Percentiles rank a stretch among this genome's conserved stretches.
Conservation (phyloP, 2,797 vertebrate species). For the Ciconia nigra region DNA sequence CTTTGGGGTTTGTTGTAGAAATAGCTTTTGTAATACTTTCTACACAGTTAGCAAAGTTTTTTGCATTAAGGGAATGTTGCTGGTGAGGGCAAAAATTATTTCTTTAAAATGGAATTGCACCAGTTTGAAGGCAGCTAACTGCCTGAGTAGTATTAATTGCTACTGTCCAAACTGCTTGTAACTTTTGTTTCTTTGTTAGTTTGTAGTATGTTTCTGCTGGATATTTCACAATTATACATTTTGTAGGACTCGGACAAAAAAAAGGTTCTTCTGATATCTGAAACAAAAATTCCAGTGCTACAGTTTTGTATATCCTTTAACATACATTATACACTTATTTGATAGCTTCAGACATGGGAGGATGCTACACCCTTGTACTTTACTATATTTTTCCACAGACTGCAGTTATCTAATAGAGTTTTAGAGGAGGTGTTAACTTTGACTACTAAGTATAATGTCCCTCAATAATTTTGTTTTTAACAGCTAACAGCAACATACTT, state of each 20-base stretch:
- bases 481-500: background rate
- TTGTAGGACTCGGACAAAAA: background rate
- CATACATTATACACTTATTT: background rate
- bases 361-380: background rate
- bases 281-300: background rate
- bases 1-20: background rate
- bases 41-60: background rate
- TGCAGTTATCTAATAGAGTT: background rate
- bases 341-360: slow-evolving; percentile 1
- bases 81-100: background rate
- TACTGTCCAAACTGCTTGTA: background rate
- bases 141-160: background rate
- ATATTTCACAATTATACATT: background rate
- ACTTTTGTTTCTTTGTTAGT: background rate
- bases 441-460: background rate
- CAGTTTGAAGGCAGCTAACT: background rate
- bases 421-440: background rate
- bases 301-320: background rate
- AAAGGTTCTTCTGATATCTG: background rate
- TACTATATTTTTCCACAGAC: background rate
- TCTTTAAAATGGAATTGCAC: background rate
- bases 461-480: background rate
- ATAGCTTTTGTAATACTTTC: background rate
- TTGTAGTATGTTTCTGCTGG: background rate
- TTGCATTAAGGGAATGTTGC: background rate